Evolutionary conservation across 1,140 invertebrate species (phyloP).

Genomic region (Lanistes nyassanus): DNA sequence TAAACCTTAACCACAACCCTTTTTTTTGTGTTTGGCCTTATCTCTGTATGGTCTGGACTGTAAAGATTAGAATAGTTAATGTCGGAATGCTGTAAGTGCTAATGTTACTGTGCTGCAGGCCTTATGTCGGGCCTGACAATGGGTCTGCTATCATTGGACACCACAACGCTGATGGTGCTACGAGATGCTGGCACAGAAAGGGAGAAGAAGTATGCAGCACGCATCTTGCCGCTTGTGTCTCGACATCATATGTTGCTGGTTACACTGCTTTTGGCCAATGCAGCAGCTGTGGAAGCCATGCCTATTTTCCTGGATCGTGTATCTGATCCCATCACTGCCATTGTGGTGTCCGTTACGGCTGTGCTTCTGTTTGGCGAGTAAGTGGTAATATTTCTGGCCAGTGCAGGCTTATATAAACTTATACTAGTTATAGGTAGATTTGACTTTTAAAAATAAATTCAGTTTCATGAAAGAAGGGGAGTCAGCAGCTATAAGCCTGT

Average conservation of each 20-base stretch:
- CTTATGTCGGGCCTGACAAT: slow-evolving; percentile 64
- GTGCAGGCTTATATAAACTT: too few species aligned
- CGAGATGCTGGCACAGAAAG: slow-evolving; percentile 54
- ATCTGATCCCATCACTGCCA: slow-evolving; percentile 60
- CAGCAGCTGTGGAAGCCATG: slow-evolving; percentile 64
- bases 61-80: not conserved
- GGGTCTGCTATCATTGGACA: slow-evolving; percentile 62
- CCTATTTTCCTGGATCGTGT: slow-evolving; percentile 64
- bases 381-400: too few species aligned
- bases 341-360: slow-evolving; percentile 62
- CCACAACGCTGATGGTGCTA: slow-evolving; percentile 57
- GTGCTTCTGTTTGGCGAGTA: slow-evolving; percentile 67
- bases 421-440: too few species aligned
- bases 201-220: slow-evolving; percentile 56
- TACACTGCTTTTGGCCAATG: slow-evolving; percentile 62
- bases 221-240: slow-evolving; percentile 59
- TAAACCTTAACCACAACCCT: not conserved
- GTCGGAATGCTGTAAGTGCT: not conserved
- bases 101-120: slow-evolving; percentile 45
- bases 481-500: too few species aligned
- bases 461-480: too few species aligned
- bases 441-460: too few species aligned
- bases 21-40: not conserved
- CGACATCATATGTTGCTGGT: slow-evolving; percentile 63
- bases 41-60: not conserved